Evolutionary conservation across 2,113 vertebrate genomes (phyloP), one percentile per base, ranked within the genome.

Genomic region (Archilochus colubris): DNA sequence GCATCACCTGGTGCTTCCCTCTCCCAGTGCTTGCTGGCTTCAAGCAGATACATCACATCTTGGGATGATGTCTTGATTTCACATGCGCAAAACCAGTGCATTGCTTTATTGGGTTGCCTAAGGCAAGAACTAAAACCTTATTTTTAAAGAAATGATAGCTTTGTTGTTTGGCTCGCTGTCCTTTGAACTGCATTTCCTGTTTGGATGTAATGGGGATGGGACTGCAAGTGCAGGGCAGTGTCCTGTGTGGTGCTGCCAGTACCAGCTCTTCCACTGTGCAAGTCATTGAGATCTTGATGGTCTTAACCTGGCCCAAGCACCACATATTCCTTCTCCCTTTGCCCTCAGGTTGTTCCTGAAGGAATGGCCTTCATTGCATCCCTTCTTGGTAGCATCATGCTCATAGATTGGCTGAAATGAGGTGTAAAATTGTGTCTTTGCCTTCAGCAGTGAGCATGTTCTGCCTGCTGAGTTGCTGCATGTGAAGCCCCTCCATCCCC

Each of bases 41-140:
- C 28, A 55, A 8, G 48, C 40, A 66, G 14, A 57, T 53, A 14
- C 0, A 0, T 57, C 0, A 0, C 7, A 0, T 30, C 46, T 73
- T 30, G 48, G 16, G 22, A 16, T 53, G 23, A 24, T 30, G 15
- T 76, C 66, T 48, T 18, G 10, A n/a, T 68, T 61, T 89, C 38
- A 21, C 20, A 2, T 51, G 46, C 83, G 24, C 58, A 25, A 40
- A 86, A 57, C 5, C 23, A 40, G 14, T 2, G 4, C 1, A 0
- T 72, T 79, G 18, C 40, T 84, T 27, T n/a, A 40, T 20, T 61
- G 59, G 22, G 51, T 66, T 84, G 25, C 57, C 78, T 75, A 33
- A 68, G 27, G 33, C 67, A 70, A 78, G 24, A 79, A 69, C 36
- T 72, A 63, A 72, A 59, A 72, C 14, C 17, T 28, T 79, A 30